phyloP scores from a whole-genome alignment of 2,888 invertebrate genomes.

The Rhodophaea formosa region DNA sequence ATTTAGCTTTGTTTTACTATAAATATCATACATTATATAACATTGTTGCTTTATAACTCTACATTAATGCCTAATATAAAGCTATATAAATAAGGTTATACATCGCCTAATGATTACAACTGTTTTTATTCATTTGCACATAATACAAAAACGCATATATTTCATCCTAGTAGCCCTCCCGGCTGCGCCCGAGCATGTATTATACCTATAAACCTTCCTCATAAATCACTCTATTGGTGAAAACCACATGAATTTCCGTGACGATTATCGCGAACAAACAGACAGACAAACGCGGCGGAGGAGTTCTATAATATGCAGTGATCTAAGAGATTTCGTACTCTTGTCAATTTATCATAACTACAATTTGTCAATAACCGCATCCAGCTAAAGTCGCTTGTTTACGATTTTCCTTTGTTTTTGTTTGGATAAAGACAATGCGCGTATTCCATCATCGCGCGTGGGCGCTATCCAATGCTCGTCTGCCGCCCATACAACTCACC shows the following conservation, averaged over 20 bases:
- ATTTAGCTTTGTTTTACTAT: neutral
- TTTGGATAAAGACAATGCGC: neutral
- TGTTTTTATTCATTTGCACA: neutral
- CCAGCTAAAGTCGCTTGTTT: neutral
- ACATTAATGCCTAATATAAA: neutral
- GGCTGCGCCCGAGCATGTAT: no score
- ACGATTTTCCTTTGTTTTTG: constrained; percentile 2
- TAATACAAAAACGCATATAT: no score
- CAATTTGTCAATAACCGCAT: neutral
- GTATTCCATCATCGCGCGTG: constrained; percentile 10
- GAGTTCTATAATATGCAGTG: no score
- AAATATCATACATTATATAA: neutral
- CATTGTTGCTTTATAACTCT: neutral
- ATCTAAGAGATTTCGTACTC: neutral
- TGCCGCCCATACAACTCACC: constrained; percentile 4
- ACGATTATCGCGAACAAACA: no score
- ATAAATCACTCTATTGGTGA: no score
- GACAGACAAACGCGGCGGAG: no score
- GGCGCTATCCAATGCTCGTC: neutral
- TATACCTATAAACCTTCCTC: no score
- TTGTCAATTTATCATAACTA: neutral
- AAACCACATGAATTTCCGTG: no score
- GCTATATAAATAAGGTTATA: no score
- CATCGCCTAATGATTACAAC: no score
- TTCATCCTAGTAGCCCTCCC: no score